Base-by-base conservation (phyloP, 2,888 invertebrate species). In the Cerceris rybyensis region DNA sequence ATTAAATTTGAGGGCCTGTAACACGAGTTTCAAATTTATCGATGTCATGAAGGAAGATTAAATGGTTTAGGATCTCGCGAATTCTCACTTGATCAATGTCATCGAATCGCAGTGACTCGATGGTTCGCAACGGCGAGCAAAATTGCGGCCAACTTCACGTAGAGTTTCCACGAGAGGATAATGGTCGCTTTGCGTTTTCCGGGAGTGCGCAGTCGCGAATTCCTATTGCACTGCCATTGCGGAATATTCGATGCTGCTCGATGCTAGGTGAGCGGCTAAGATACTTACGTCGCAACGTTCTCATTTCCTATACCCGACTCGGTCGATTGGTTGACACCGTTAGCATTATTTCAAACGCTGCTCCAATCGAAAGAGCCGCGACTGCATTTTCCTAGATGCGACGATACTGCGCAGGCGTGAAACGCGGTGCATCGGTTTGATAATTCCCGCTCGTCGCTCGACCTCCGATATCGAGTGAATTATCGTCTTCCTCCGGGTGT, bases 121-220 rank as follows among this genome's bases (percentile, higher is more conserved):
- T 28, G 28, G 4, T 28, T 28, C 28, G 28, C 28, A 28, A 28
- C 4, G 28, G 28, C 28, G 1, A 2, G 14, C 43, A 13, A 41
- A 54, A 67, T 8, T 2, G 70, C 58, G 14, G 59, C 73, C 8
- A 69, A 73, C 83, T 82, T 83, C 79, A 84, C 17, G 82, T 14
- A 42, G 57, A 63, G 11, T 82, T 74, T 72, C 28, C 73, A 41
- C 58, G 17, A 78, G 57, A 73, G 14, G 11, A 75, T 68, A 42
- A 66, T 54, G 70, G 49, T 52, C 49, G 58, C 39, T 13, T 13
- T 60, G n/a, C 16, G 14, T 64, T 71, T 75, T 71, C 68, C 69
- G 41, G 14, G 7, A 75, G 43, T 69, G 82, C 83, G 83, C 83
- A 83, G 64, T 7, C 83, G 83, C 84, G 58, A 57, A 60, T 72